A percentile compares a stretch with the other conserved stretches of the same genome.
These are phyloP conservation scores for Trachelus iudaicus DNA, from an alignment of 2,888 invertebrate genomes.

Conservation along the genomic window DNA sequence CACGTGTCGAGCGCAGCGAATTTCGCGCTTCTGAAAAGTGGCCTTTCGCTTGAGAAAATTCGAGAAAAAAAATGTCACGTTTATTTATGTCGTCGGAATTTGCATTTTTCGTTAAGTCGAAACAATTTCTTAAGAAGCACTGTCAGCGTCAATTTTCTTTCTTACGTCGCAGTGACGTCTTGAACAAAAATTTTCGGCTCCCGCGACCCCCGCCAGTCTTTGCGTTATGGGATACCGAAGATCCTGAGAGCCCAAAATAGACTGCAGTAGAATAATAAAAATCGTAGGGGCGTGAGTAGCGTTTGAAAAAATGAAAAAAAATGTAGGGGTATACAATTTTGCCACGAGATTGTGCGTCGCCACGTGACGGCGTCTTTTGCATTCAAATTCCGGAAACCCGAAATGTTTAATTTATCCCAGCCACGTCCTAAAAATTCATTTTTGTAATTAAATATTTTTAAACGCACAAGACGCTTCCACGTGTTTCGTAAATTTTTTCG, in stretches of 20 bases:
- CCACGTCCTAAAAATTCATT: neutral
- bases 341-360: neutral
- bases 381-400: neutral
- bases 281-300: neutral
- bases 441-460: neutral
- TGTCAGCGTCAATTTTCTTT: neutral
- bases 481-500: neutral
- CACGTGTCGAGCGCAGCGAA: no score
- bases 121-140: neutral
- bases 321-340: neutral
- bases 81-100: neutral
- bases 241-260: neutral
- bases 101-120: neutral
- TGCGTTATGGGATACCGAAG: neutral
- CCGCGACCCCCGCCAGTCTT: neutral
- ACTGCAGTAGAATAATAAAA: neutral
- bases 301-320: neutral
- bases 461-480: neutral
- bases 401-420: neutral
- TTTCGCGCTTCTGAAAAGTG: no score
- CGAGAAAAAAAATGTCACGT: neutral
- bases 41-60: no score
- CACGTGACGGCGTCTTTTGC: neutral
- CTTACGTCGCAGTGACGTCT: neutral
- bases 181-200: neutral